phyloP scores from a whole-genome alignment of 2,797 vertebrate species.

The Periparus ater region DNA sequence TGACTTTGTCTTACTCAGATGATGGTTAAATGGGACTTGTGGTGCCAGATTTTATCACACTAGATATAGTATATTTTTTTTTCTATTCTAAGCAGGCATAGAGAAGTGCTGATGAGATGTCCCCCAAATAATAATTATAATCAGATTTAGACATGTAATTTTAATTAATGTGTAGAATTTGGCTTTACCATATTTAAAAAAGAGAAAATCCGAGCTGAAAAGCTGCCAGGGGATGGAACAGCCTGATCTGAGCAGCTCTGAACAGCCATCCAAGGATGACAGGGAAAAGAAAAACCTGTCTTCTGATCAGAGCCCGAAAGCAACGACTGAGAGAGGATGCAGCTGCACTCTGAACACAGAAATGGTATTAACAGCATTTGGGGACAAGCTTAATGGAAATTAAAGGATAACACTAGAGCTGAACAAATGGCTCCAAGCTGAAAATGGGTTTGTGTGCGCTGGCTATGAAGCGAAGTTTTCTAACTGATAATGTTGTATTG shows the following conservation, averaged over 20 bases:
- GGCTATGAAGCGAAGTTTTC: neutral
- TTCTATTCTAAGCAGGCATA: neutral
- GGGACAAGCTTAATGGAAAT: conserved; percentile 15
- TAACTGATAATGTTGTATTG: neutral
- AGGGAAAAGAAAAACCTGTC: neutral
- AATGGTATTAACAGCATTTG: neutral
- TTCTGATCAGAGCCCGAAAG: neutral
- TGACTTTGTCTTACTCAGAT: neutral
- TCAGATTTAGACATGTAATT: neutral
- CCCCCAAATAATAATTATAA: neutral
- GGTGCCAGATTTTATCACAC: neutral
- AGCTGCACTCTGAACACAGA: neutral
- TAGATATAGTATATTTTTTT: neutral
- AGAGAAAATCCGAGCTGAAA: neutral
- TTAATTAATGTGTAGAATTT: neutral
- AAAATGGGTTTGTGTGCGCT: neutral
- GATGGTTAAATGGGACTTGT: neutral
- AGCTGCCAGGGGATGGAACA: neutral
- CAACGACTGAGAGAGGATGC: neutral
- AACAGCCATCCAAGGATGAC: neutral
- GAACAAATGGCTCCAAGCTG: conserved; percentile 4
- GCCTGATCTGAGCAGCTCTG: neutral
- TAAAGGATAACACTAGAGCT: neutral
- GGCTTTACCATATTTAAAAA: neutral
- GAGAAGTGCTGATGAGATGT: neutral